phyloP scores from a whole-genome alignment of 2,797 vertebrate species.

The Aplochiton taeniatus region DNA sequence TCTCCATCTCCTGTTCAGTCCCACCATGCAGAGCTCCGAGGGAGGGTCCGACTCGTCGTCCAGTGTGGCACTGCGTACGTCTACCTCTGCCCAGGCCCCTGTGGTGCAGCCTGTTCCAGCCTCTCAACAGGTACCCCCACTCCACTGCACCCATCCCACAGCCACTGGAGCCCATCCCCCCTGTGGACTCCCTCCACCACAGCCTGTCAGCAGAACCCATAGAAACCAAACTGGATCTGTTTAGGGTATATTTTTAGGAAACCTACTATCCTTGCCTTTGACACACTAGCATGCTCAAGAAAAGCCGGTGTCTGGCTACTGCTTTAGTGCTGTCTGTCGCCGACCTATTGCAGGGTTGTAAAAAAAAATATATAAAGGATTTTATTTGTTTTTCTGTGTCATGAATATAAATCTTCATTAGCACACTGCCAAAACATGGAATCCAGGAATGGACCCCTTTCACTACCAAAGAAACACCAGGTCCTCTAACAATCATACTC shows the following conservation, averaged over 20 bases:
- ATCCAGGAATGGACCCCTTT: slow-evolving; percentile 4
- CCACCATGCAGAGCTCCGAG: slow-evolving; percentile 95
- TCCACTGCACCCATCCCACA: background rate
- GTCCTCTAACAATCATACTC: background rate
- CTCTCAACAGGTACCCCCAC: slow-evolving; percentile 88
- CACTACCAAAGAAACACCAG: background rate
- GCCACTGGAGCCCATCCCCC: background rate
- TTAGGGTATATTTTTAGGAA: slow-evolving; percentile 21
- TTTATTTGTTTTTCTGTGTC: slow-evolving; percentile 16
- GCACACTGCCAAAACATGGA: slow-evolving; percentile 7
- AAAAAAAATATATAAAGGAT: background rate
- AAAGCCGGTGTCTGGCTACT: slow-evolving; percentile 14
- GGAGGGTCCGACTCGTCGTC: slow-evolving; percentile 84
- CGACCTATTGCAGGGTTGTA: background rate
- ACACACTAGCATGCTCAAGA: slow-evolving; percentile 18
- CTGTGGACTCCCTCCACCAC: background rate
- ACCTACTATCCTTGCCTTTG: slow-evolving; percentile 21
- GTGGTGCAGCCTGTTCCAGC: slow-evolving; percentile 92
- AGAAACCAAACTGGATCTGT: slow-evolving; percentile 28
- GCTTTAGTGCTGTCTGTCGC: background rate
- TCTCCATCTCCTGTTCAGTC: slow-evolving; percentile 11
- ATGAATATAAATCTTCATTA: slow-evolving; percentile 12
- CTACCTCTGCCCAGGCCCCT: slow-evolving; percentile 85
- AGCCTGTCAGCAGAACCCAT: background rate
- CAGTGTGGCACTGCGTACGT: slow-evolving; percentile 83